phyloP scores from a whole-genome alignment of 2,797 vertebrate species.

The Myotis pilosus region DNA sequence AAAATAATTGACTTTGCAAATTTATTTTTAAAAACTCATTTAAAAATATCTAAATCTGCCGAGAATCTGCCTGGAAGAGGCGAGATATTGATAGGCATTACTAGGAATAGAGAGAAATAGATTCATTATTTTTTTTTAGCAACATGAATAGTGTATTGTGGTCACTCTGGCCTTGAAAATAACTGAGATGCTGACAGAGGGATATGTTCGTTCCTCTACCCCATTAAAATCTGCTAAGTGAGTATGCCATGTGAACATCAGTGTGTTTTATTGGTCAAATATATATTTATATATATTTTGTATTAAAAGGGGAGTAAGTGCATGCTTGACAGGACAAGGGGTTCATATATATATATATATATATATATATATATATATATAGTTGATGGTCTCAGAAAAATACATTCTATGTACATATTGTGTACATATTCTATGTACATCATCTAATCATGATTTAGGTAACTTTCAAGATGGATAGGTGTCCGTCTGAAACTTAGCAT shows the following conservation, averaged over 20 bases:
- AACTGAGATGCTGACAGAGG: neutral
- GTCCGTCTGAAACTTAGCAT: neutral
- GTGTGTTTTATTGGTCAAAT: neutral
- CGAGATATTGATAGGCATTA: slow-evolving; percentile 78
- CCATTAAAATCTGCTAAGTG: neutral
- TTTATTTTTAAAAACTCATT: slow-evolving; percentile 82
- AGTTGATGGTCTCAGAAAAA: neutral
- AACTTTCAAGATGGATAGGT: neutral
- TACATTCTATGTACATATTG: neutral
- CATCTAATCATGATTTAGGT: neutral
- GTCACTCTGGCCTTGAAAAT: slow-evolving; percentile 54
- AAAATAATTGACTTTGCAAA: slow-evolving; percentile 82
- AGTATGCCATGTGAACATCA: neutral
- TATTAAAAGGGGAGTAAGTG: neutral
- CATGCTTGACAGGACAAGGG: neutral
- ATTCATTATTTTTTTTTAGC: slow-evolving; percentile 73
- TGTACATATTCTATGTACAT: neutral
- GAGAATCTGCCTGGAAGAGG: slow-evolving; percentile 80
- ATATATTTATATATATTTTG: neutral
- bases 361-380: too few relatives aligned
- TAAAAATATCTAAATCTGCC: slow-evolving; percentile 81
- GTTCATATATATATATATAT: too few relatives aligned
- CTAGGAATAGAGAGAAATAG: slow-evolving; percentile 67
- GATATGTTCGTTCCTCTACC: neutral
- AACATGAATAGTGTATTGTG: slow-evolving; percentile 68